phyloP scores from a whole-genome alignment of 2,888 invertebrate species.

The Limnephilus auricula region DNA sequence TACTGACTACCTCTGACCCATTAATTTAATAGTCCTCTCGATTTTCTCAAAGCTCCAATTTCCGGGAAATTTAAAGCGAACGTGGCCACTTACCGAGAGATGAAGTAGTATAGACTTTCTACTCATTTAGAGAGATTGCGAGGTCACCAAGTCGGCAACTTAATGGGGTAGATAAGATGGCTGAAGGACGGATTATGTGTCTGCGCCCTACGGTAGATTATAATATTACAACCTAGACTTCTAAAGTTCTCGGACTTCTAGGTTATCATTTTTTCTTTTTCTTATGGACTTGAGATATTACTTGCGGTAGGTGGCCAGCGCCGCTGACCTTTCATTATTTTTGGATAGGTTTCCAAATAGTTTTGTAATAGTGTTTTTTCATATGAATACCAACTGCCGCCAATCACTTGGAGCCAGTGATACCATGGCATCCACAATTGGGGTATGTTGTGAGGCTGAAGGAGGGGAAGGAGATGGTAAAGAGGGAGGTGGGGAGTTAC shows the following conservation, averaged over 20 bases:
- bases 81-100: not conserved
- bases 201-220: not conserved
- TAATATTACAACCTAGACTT: no score
- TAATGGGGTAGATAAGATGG: not conserved
- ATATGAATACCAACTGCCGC: no score
- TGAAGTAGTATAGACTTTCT: not conserved
- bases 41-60: not conserved
- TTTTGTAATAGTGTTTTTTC: no score
- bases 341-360: no score
- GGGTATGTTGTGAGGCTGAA: no score
- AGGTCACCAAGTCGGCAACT: not conserved
- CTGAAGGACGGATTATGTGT: not conserved
- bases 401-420: no score
- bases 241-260: not conserved
- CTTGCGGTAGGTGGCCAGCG: not conserved
- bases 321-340: not conserved
- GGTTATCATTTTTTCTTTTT: not conserved
- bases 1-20: not conserved
- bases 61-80: not conserved
- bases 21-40: not conserved
- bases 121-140: not conserved
- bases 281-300: not conserved
- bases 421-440: no score
- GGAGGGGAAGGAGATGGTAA: no score
- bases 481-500: no score